Evolutionary conservation across 2,113 vertebrate species (phyloP).

Genomic region (Vanacampus margaritifer): DNA sequence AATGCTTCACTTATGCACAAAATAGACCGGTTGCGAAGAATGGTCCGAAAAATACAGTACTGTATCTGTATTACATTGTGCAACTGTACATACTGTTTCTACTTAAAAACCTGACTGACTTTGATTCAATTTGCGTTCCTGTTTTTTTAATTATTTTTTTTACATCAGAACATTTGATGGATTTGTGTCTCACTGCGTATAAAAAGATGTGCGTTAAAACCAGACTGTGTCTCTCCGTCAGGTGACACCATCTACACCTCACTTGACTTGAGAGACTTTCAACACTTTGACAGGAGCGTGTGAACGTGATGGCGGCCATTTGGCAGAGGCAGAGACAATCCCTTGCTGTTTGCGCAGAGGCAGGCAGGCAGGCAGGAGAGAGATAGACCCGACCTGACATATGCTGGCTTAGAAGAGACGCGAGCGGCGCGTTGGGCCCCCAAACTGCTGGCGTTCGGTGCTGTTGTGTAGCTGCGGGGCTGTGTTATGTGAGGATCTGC

Average conservation of each 20-base stretch:
- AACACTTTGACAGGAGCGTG: slow-evolving; percentile 39
- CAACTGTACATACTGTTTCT: not conserved
- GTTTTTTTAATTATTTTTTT: not conserved
- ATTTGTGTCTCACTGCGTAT: not conserved
- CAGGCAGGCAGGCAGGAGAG: slow-evolving; percentile 39
- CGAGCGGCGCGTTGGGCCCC: slow-evolving; percentile 34
- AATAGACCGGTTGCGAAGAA: no score
- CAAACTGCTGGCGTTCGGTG: slow-evolving; percentile 37
- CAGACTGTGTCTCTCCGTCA: not conserved
- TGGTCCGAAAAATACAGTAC: no score
- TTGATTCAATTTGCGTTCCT: not conserved
- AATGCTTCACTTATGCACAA: no score
- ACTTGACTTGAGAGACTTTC: slow-evolving; percentile 27
- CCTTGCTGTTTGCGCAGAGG: slow-evolving; percentile 56
- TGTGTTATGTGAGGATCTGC: slow-evolving; percentile 30
- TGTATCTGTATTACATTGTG: not conserved
- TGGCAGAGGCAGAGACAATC: slow-evolving; percentile 46
- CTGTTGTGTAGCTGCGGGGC: slow-evolving; percentile 51
- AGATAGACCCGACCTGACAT: slow-evolving; percentile 57
- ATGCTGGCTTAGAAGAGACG: slow-evolving; percentile 59
- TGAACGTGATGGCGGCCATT: slow-evolving; percentile 41
- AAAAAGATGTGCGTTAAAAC: not conserved
- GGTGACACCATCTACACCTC: not conserved
- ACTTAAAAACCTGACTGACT: not conserved
- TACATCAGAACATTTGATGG: not conserved